Percentiles rank a stretch among this genome's conserved stretches.
phyloP scores from a whole-genome alignment of 1,140 invertebrate species.

The Ceratosolen fusciceps region DNA sequence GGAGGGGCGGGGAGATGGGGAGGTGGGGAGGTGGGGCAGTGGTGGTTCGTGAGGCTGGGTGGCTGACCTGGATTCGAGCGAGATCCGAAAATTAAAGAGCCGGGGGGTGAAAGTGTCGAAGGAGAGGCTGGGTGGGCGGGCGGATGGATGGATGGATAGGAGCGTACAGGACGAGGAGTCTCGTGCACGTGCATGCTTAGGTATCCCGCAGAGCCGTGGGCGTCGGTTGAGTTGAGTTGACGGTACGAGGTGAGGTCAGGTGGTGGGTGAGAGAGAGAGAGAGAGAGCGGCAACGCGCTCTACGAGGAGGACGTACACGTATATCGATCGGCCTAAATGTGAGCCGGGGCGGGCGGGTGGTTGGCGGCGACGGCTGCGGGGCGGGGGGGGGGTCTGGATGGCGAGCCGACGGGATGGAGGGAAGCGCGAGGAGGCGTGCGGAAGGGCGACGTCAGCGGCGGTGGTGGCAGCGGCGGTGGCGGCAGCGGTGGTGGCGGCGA shows the following conservation, averaged over 20 bases:
- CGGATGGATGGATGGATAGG: not conserved
- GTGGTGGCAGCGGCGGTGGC: no score
- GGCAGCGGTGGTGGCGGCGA: no score
- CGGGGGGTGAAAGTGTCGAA: not conserved
- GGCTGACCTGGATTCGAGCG: not conserved
- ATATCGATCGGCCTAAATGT: constrained; percentile 67
- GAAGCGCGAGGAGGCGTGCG: no score
- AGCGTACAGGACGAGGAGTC: not conserved
- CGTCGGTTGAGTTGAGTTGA: not conserved
- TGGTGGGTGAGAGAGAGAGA: constrained; percentile 34
- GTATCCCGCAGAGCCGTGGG: not conserved
- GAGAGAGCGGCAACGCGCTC: not conserved
- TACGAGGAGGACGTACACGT: constrained; percentile 52
- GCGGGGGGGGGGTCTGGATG: no score
- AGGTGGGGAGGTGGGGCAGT: no score
- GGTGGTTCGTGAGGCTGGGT: not conserved
- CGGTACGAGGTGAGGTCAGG: constrained; percentile 22
- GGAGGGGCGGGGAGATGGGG: no score
- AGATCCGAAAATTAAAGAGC: not conserved
- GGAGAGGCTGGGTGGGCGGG: not conserved
- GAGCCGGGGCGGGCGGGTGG: constrained; percentile 44
- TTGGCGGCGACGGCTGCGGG: no score
- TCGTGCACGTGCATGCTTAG: constrained; percentile 3
- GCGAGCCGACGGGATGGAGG: no score
- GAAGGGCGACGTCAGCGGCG: no score